Evolutionary conservation across 2,888 invertebrate species (phyloP).

Genomic region (Pelosia muscerda): DNA sequence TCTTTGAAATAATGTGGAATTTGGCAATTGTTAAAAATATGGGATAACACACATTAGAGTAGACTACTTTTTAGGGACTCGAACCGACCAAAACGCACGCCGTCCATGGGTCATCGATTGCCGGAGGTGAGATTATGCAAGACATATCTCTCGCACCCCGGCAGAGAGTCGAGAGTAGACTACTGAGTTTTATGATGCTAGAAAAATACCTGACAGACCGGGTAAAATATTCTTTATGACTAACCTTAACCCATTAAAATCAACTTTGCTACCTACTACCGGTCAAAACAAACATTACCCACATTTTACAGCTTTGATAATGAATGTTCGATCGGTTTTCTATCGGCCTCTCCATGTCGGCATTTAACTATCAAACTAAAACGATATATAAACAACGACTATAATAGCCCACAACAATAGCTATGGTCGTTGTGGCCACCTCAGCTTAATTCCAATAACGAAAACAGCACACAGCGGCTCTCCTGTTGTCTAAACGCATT

Average conservation of each 20-base stretch:
- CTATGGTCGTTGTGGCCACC: conserved; percentile 62
- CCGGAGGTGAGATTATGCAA: too few relatives aligned
- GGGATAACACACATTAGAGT: conserved; percentile 25
- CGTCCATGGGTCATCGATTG: too few relatives aligned
- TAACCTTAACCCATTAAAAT: conserved; percentile 42
- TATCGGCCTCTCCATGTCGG: conserved; percentile 58
- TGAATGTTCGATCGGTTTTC: conserved; percentile 72
- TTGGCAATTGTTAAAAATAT: conserved; percentile 16
- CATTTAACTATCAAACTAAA: conserved; percentile 55
- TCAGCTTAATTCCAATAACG: conserved; percentile 81
- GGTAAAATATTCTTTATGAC: conserved; percentile 32
- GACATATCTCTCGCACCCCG: too few relatives aligned
- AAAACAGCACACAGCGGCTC: conserved; percentile 81
- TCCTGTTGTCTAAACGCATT: conserved; percentile 82
- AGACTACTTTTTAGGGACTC: too few relatives aligned
- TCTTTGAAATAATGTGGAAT: conserved; percentile 2
- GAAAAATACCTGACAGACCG: conserved; percentile 28
- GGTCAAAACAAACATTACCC: conserved; percentile 67
- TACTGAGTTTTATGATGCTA: conserved; percentile 24
- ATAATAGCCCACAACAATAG: conserved; percentile 62
- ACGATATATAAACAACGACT: conserved; percentile 53
- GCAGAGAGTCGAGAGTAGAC: conserved; percentile 23
- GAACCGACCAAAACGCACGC: too few relatives aligned
- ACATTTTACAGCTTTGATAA: conserved; percentile 71
- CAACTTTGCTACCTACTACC: conserved; percentile 65